phyloP scores from a whole-genome alignment of 2,113 vertebrate species.

The Phalacrocorax aristotelis region DNA sequence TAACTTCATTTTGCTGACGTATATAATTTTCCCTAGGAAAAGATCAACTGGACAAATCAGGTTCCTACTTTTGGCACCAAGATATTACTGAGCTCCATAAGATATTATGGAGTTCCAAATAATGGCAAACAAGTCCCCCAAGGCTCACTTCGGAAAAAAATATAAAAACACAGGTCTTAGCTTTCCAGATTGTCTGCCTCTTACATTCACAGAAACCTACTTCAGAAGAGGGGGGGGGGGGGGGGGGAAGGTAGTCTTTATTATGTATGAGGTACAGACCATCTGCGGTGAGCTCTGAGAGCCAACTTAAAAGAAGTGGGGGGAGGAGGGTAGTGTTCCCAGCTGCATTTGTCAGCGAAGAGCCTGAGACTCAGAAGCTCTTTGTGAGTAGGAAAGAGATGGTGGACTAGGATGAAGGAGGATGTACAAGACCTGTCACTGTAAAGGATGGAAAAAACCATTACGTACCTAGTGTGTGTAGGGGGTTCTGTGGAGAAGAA shows the following conservation, averaged over 20 bases:
- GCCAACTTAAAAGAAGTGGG: neutral
- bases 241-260: neutral
- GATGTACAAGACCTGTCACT: neutral
- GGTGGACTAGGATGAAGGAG: neutral
- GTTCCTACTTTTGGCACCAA: neutral
- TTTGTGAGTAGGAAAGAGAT: neutral
- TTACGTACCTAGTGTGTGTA: neutral
- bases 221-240: neutral
- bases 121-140: neutral
- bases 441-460: neutral
- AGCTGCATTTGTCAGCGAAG: neutral
- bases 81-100: neutral
- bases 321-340: neutral
- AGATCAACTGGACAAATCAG: neutral
- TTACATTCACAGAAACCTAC: neutral
- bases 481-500: neutral
- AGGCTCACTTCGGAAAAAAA: constrained; percentile 8
- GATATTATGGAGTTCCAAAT: neutral
- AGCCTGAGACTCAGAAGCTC: neutral
- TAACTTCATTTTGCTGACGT: neutral
- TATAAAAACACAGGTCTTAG: constrained; percentile 20
- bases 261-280: constrained; percentile 50
- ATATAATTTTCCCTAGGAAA: neutral
- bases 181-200: constrained; percentile 25
- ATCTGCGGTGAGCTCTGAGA: constrained; percentile 2